Conservation (phyloP, 2,113 vertebrate species). For the Pandion haliaetus region DNA sequence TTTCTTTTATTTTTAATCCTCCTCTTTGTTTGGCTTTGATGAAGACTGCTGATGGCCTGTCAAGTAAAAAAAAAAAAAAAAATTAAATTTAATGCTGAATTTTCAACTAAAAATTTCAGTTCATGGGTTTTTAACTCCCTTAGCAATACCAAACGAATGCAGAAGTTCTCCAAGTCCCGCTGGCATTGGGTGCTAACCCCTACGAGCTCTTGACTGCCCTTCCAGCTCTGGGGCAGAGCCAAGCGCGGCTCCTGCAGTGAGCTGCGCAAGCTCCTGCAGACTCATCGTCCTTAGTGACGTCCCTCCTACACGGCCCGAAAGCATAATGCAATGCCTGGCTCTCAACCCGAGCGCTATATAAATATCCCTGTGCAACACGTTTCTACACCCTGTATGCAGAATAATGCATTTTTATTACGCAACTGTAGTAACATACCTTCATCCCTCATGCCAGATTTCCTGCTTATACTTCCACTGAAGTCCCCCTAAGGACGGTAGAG, state of each 20-base stretch:
- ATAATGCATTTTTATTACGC: background rate
- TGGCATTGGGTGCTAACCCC: background rate
- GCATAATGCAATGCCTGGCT: background rate
- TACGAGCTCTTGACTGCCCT: background rate
- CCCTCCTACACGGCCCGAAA: background rate
- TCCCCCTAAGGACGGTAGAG: background rate
- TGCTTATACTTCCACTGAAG: background rate
- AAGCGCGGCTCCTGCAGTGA: background rate
- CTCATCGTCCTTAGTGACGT: fast-evolving
- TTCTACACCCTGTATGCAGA: background rate
- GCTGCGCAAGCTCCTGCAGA: background rate
- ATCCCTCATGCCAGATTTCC: background rate
- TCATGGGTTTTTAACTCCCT: background rate
- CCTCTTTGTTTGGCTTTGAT: background rate
- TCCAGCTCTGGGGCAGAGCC: background rate
- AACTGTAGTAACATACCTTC: background rate
- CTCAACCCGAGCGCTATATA: background rate
- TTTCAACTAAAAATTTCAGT: background rate
- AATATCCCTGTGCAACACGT: background rate
- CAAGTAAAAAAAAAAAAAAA: background rate
- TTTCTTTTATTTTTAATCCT: background rate
- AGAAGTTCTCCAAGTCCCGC: background rate
- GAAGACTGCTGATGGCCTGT: background rate
- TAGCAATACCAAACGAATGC: background rate
- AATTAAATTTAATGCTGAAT: background rate